Conservation (phyloP, 2,888 invertebrate species). For the Linyphia triangularis region DNA sequence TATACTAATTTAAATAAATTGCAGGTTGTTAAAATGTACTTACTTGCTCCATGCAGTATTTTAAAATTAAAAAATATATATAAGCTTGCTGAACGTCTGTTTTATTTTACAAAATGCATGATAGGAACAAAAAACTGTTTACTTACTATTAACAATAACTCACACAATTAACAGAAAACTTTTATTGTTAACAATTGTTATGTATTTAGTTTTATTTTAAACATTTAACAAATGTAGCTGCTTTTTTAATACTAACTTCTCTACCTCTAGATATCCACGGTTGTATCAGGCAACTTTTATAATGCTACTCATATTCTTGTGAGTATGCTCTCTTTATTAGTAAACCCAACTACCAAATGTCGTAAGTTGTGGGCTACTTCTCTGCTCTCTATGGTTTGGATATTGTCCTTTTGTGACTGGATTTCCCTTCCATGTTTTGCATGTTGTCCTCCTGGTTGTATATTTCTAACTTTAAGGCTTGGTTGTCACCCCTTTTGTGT, state of each 20-base stretch:
- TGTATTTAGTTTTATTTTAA: neutral
- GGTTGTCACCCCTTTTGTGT: neutral
- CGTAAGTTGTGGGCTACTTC: conserved; percentile 55
- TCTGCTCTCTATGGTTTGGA: conserved; percentile 30
- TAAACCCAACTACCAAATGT: conserved; percentile 42
- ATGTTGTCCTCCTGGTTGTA: conserved; percentile 4
- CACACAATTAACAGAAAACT: neutral
- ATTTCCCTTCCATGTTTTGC: conserved; percentile 8
- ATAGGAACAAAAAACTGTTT: too few relatives aligned
- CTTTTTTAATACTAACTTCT: conserved; percentile 67
- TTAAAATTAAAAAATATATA: too few relatives aligned
- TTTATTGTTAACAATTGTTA: neutral
- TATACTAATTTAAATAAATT: too few relatives aligned
- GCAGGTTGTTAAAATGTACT: too few relatives aligned
- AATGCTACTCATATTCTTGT: conserved; percentile 73
- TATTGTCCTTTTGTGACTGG: conserved; percentile 26
- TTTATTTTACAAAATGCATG: too few relatives aligned
- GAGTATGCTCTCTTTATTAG: conserved; percentile 68
- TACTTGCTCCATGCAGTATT: too few relatives aligned
- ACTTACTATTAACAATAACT: neutral
- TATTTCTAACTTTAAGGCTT: neutral
- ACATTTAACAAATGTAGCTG: neutral
- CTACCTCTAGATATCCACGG: conserved; percentile 69
- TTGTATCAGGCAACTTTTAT: conserved; percentile 61
- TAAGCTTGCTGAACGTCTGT: too few relatives aligned